Base-by-base conservation (phyloP, 53 echinoderm and acorn worm species). In the Holothuria scabra region DNA sequence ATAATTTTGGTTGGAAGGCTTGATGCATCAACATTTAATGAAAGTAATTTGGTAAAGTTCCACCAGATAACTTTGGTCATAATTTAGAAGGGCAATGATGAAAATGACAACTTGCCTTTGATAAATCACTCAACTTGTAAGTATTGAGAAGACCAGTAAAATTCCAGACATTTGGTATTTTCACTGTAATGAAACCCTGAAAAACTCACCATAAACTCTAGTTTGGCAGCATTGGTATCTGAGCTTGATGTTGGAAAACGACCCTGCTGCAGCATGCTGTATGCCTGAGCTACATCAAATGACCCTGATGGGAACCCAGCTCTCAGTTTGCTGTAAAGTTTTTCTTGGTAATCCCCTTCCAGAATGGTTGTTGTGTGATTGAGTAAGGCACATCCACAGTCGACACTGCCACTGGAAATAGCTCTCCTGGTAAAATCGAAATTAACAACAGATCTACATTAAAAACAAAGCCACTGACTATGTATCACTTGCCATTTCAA, bases 301-400 rank as follows among this genome's bases (percentile, higher is more conserved):
- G 99, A 94, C 16, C 99, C 99, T 14, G 99, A 99, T 12, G 99
- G 99, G 70, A 90, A 99, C 44, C 99, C 99, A 49, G 99, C 93
- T 65, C 99, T 88, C 32, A 99, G 87, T 84, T 99, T 99, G 66
- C 74, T 66, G 59, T 95, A 99, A 49, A 99, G 84, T 25, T 90
- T 89, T 61, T 99, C 99, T 44, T 92, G 76, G 84, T 94, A 99
- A 55, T 95, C 91, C 28, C 91, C 89, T 85, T 95, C 99, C 41
- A 99, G 85, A 8, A 99, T 67, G 14, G 93, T 89, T 55, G 89
- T 91, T 60, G 95, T 94, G 82, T 95, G 95, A 80, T 95, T 99
- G 59, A 99, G 83, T 88, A 99, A 90, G 18, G 99, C 99, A 86
- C 97, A 95, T 28, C 92, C 99, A 76, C 99, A 94, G 89, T 99